Percentiles rank a stretch among this genome's conserved stretches.
Conservation (phyloP, 2,113 vertebrate species). For the Australoheros scitulus region DNA sequence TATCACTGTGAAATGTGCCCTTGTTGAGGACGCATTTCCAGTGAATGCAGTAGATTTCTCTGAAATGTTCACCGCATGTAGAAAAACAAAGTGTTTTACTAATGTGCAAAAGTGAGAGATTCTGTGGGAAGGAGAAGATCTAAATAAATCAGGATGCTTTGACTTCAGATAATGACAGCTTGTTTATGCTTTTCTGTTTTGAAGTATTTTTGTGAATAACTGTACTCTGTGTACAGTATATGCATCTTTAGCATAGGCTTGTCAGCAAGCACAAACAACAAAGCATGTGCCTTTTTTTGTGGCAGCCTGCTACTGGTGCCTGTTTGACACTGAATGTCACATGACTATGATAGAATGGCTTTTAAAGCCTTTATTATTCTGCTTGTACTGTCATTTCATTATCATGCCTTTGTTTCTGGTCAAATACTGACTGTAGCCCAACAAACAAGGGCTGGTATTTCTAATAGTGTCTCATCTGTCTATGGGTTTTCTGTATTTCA, state of each 20-base stretch:
- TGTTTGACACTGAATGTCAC: not conserved
- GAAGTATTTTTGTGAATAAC: not conserved
- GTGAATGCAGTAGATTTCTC: slow-evolving; percentile 17
- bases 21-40: slow-evolving; percentile 15
- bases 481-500: too few relatives aligned
- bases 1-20: slow-evolving; percentile 20
- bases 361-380: not conserved
- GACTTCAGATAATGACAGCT: slow-evolving; percentile 5
- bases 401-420: not conserved
- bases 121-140: not conserved
- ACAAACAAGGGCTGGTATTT: too few relatives aligned
- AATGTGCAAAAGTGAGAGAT: not conserved
- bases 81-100: slow-evolving; percentile 1
- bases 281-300: not conserved
- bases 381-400: not conserved
- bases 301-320: not conserved
- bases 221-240: not conserved
- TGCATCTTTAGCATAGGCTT: not conserved
- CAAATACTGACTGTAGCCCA: not conserved
- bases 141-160: not conserved
- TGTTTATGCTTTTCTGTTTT: not conserved
- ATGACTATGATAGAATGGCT: not conserved
- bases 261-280: not conserved
- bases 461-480: too few relatives aligned
- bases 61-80: slow-evolving; percentile 10